Base-by-base conservation (phyloP, 1,140 invertebrate species). In the Caerostris extrusa region DNA sequence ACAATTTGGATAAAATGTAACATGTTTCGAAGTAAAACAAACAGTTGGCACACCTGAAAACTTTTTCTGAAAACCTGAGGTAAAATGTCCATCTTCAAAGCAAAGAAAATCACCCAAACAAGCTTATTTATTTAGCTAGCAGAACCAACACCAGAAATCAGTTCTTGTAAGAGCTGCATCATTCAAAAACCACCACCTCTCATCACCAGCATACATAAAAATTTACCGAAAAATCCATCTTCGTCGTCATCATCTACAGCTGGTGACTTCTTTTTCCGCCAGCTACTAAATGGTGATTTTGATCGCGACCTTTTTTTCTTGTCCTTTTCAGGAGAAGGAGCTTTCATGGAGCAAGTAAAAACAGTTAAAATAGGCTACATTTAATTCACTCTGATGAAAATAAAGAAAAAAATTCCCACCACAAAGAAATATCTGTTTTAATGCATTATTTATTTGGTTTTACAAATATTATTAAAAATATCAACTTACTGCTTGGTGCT, bases 261-360 rank as follows among this genome's bases (percentile, higher is more conserved):
- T 67, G 91, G 57, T 50, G 95, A 95, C 81, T 95, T 95, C 94
- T 96, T 96, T 96, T 97, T 98, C 97, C 98, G 98, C 98, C 98
- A 98, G 92, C 98, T 98, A 95, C 98, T 96, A 97, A 98, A 98
- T 86, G 98, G 98, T 94, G 98, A 98, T 96, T 98, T 98, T 96
- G 98, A 98, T 95, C 98, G 97, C 94, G 96, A 95, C 97, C 98
- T 97, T 95, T 95, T 94, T 95, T 95, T 94, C 95, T 95, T 93
- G 97, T 96, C 95, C 94, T 95, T 95, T 90, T 95, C 95, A 90
- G 95, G 94, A 89, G 94, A 94, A 83, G 93, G 95, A 91, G 94
- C 94, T 95, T 95, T n/a, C 77, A 90, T 85, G 71, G 55, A 50
- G 57, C 61, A 94, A 8, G 85, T 82, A 94, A 34, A 77, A 88